These are phyloP conservation scores for Malurus splendens DNA, from an alignment of 2,797 vertebrate species.

Conservation along the genomic window DNA sequence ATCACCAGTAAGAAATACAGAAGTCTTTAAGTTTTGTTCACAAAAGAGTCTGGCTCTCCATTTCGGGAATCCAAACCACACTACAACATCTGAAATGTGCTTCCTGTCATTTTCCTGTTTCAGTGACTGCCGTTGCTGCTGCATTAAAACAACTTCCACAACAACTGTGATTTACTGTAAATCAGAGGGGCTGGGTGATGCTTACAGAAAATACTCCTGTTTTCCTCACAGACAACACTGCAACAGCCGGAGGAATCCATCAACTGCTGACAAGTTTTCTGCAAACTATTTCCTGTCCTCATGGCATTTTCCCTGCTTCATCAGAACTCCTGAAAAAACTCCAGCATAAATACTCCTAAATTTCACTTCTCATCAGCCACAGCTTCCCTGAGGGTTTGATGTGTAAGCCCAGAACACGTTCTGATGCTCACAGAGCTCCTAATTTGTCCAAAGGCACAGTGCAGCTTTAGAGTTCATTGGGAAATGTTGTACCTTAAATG, in stretches of 20 bases:
- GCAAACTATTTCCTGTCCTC: background rate
- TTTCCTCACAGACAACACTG: background rate
- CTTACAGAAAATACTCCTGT: background rate
- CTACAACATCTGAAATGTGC: background rate
- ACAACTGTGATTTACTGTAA: background rate
- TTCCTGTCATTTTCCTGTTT: background rate
- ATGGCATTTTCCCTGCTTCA: background rate
- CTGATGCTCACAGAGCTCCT: rapidly evolving
- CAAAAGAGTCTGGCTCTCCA: background rate
- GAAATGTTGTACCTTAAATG: background rate
- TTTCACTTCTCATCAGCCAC: background rate
- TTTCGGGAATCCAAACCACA: background rate
- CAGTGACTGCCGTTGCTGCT: background rate
- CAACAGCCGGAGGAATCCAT: background rate
- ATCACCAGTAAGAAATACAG: background rate
- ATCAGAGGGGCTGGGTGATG: background rate
- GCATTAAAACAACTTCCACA: background rate
- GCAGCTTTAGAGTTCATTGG: background rate
- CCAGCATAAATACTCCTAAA: background rate
- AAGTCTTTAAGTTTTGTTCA: background rate
- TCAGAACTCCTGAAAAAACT: background rate
- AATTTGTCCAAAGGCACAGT: background rate
- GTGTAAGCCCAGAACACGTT: background rate
- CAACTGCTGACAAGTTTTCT: background rate
- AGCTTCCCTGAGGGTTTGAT: background rate